A percentile compares a stretch with the other conserved stretches of the same genome.
These are phyloP conservation scores for Neomorphus geoffroyi DNA, from an alignment of 2,797 vertebrate genomes.

Conservation along the genomic window DNA sequence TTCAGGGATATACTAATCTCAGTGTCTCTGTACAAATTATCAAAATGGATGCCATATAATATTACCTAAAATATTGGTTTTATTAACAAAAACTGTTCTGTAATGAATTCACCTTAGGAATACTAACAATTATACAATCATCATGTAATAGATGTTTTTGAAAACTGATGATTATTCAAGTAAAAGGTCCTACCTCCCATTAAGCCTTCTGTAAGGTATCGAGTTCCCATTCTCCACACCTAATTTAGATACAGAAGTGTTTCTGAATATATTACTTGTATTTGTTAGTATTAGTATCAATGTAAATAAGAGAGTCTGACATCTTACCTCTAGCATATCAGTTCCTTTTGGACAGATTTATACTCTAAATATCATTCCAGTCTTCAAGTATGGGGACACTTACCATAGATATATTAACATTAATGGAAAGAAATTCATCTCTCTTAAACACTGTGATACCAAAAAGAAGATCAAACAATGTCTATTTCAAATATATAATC, in stretches of 20 bases:
- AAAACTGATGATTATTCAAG: background rate
- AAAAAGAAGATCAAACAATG: constrained; percentile 64
- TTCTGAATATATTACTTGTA: background rate
- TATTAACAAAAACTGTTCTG: background rate
- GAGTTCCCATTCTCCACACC: background rate
- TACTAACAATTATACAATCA: background rate
- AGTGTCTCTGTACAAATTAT: background rate
- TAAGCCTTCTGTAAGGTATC: background rate
- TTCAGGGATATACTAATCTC: background rate
- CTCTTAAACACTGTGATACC: constrained; percentile 18
- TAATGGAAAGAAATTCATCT: constrained; percentile 27
- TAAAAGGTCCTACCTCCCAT: background rate
- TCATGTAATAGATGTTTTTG: background rate
- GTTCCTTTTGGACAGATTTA: constrained; percentile 11
- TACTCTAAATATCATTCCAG: constrained; percentile 25
- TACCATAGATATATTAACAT: constrained; percentile 22
- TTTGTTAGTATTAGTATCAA: background rate
- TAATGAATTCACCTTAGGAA: background rate
- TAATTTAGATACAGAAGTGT: background rate
- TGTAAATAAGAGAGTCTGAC: constrained; percentile 11
- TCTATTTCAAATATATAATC: constrained; percentile 79
- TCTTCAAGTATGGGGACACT: constrained; percentile 5
- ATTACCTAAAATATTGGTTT: background rate
- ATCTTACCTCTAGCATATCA: background rate
- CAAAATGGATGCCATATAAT: background rate